These are phyloP conservation scores for Anthopleura xanthogrammica DNA, from an alignment of 92 coral and sea anemone species.

Conservation along the genomic window DNA sequence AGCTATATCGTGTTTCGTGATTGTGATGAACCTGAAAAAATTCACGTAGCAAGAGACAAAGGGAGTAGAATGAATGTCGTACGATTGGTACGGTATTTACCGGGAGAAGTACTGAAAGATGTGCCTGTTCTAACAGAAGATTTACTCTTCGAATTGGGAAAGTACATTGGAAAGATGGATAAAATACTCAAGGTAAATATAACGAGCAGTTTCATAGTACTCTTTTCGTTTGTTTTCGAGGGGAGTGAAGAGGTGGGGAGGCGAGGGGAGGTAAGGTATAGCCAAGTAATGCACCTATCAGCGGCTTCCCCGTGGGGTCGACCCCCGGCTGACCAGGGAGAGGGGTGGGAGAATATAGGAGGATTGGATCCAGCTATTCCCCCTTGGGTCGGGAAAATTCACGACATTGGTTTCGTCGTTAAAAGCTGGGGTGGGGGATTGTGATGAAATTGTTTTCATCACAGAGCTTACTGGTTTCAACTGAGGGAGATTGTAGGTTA, in stretches of 20 bases:
- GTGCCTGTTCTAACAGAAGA: slow-evolving; percentile 14
- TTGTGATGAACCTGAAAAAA: neutral
- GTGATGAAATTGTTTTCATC: neutral
- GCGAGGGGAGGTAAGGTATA: too few relatives aligned
- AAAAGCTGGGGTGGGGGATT: slow-evolving; percentile 1
- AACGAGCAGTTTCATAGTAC: too few relatives aligned
- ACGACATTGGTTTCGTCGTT: neutral
- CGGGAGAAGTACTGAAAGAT: slow-evolving; percentile 43
- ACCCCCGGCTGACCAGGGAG: slow-evolving; percentile 47
- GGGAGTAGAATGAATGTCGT: slow-evolving; percentile 17
- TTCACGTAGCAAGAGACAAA: neutral
- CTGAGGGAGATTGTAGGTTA: neutral
- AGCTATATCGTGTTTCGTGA: slow-evolving; percentile 3
- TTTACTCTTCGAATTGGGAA: slow-evolving; percentile 44
- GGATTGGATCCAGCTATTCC: slow-evolving; percentile 25
- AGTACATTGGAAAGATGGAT: slow-evolving; percentile 40
- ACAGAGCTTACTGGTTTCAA: neutral
- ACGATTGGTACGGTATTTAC: slow-evolving; percentile 57
- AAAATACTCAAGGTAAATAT: slow-evolving; percentile 47
- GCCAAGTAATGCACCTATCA: slow-evolving; percentile 11
- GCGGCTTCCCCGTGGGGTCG: slow-evolving; percentile 45
- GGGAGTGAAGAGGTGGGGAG: too few relatives aligned
- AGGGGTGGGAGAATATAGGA: slow-evolving; percentile 25
- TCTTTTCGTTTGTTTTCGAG: too few relatives aligned
- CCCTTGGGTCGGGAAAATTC: slow-evolving; percentile 25